Evolutionary conservation across 2,888 invertebrate genomes (phyloP), one percentile per base, ranked within the genome.

Genomic region (Acleris laterana): DNA sequence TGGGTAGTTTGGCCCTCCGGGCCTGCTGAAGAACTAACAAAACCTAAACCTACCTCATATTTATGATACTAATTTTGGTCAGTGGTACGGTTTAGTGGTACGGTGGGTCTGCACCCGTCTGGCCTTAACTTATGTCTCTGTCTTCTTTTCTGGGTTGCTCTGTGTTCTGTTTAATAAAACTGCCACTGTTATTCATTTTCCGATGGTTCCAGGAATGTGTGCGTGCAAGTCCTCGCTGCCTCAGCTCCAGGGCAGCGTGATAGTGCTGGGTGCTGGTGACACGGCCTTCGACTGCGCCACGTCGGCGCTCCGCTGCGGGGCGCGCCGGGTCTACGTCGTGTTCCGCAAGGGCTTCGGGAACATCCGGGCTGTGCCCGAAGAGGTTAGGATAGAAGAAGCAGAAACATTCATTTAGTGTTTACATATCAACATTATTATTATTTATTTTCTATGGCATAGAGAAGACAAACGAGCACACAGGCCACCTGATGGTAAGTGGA

Each of bases 201-300:
- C 6, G 25, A 11, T 11, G 7, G 38, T n/a, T 55, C 0, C 73
- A 95, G 96, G 96, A 48, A 94, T 97, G 89, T 99, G 99, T 82
- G 94, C 94, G 1, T 98, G 98, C 81, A 96, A 96, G 76, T 86
- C 95, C 0, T 81, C 93, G 1, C 87, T 99, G 50, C 99, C 99
- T 0, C 86, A 93, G 53, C 84, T 99, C 7, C 87, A 93, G 72
- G 99, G 99, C 0, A 96, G 95, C 74, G 97, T 97, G 13, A 95
- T 99, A 66, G 99, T 99, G 0, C 89, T 99, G 46, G 99, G 99
- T 0, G 98, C 99, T 0, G 99, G 99, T 0, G 99, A 99, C 85
- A 99, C 99, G 0, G 99, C 99, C 0, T 99, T 99, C 84, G 99
- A 99, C 90, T 99, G 99, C 85, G 99, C 99, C 0, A 99, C 99